Percentiles rank a stretch among this genome's conserved stretches.
Evolutionary conservation across 2,888 invertebrate genomes (phyloP).

Genomic region (Miltochrista miniata): DNA sequence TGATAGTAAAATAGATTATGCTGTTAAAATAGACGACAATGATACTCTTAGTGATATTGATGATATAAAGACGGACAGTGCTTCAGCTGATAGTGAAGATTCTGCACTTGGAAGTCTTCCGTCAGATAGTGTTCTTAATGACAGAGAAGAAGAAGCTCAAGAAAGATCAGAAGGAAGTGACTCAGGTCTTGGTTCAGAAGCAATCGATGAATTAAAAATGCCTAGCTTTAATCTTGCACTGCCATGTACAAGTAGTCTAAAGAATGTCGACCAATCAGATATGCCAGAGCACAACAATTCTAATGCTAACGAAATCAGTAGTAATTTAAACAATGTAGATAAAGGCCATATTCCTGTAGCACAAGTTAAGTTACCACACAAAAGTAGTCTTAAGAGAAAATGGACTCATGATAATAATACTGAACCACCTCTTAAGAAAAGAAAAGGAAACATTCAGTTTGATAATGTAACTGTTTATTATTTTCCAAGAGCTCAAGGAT

Average conservation of each 20-base stretch:
- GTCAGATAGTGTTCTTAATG: conserved; percentile 68
- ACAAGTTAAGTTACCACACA: conserved; percentile 50
- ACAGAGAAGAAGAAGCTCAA: conserved; percentile 84
- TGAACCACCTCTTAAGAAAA: conserved; percentile 83
- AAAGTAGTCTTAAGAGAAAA: conserved; percentile 89
- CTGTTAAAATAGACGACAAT: conserved; percentile 77
- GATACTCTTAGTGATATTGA: conserved; percentile 81
- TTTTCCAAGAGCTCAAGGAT: conserved; percentile 96
- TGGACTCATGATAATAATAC: conserved; percentile 65
- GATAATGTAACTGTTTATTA: conserved; percentile 97
- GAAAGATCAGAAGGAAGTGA: conserved; percentile 92
- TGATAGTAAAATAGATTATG: conserved; percentile 78
- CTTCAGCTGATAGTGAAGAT: conserved; percentile 84
- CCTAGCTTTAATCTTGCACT: conserved; percentile 63
- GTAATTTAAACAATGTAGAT: conserved; percentile 34
- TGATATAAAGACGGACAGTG: conserved; percentile 79
- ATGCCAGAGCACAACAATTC: conserved; percentile 35
- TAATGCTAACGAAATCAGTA: conserved; percentile 29
- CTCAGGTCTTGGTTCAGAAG: conserved; percentile 91
- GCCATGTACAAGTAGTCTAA: conserved; percentile 57
- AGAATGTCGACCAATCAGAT: conserved; percentile 28
- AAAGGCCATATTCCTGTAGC: conserved; percentile 34
- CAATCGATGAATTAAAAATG: conserved; percentile 83
- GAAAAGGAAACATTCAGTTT: conserved; percentile 93
- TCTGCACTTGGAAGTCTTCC: conserved; percentile 85